Evolutionary conservation across 2,888 invertebrate species (phyloP).

Genomic region (Bembecia ichneumoniformis): DNA sequence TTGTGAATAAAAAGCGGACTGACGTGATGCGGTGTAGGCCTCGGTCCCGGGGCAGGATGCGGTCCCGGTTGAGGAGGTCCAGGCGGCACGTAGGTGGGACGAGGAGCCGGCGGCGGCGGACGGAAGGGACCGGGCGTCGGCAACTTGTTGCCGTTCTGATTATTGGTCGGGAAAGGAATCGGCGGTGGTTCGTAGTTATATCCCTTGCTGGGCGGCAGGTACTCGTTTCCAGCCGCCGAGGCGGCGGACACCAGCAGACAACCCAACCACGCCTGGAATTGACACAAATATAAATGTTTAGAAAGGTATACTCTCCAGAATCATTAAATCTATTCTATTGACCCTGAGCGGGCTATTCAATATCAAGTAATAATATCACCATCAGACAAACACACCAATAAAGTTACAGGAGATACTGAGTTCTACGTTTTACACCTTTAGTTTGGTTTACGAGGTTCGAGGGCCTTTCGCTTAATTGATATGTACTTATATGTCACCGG

Average conservation of each 20-base stretch:
- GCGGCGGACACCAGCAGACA: conserved; percentile 64
- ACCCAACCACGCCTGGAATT: conserved; percentile 66
- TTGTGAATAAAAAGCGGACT: conserved; percentile 1
- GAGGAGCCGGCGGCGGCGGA: conserved; percentile 9
- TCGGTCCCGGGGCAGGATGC: conserved; percentile 3
- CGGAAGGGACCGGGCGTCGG: conserved; percentile 4
- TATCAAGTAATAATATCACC: too few species aligned
- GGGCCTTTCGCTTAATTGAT: too few species aligned
- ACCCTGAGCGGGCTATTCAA: too few species aligned
- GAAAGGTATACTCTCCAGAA: too few species aligned
- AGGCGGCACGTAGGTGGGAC: conserved; percentile 15
- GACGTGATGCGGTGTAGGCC: conserved; percentile 3
- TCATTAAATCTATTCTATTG: too few species aligned
- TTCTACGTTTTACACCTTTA: too few species aligned
- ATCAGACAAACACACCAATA: too few species aligned
- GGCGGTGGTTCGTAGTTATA: conserved; percentile 81
- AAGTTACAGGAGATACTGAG: too few species aligned
- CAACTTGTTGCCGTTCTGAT: conserved; percentile 31
- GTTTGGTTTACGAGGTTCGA: too few species aligned
- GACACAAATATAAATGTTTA: too few species aligned
- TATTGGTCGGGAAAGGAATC: conserved; percentile 68
- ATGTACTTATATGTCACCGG: too few species aligned
- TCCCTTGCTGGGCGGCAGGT: conserved; percentile 81
- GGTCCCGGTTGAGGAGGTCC: conserved; percentile 5
- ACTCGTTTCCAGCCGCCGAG: conserved; percentile 79